Base-by-base conservation (phyloP, 2,797 vertebrate species). In the Xyrichtys novacula region DNA sequence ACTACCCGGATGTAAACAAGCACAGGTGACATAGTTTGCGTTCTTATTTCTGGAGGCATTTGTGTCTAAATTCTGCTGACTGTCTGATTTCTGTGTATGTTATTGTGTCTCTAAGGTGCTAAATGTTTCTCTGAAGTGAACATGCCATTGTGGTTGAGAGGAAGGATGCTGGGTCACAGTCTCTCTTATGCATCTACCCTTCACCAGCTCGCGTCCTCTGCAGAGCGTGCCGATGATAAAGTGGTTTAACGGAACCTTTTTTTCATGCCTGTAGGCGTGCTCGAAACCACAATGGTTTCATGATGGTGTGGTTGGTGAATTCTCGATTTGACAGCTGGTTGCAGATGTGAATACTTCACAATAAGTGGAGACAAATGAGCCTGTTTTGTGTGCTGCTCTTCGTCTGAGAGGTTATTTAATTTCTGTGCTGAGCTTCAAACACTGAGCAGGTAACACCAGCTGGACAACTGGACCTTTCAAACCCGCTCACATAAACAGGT, bases 351-450 rank as follows among this genome's bases (percentile, higher is more conserved):
- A n/a, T n/a, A n/a, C 16, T n/a, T 31, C 15, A 53, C 65, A 53
- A 68, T 76, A 10, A 42, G 58, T 29, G 1, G 38, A 64, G 40
- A 63, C 58, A 38, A 17, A 72, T 28, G 23, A 55, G 48, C 3
- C 10, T n/a, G 17, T 9, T 25, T n/a, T 50, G 5, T 7, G 7
- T 49, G 28, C 29, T 28, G 56, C 6, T 50, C 22, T 17, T 19
- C 55, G 38, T 56, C 50, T 32, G 17, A 1, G 46, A 29, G 46
- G 16, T 29, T 36, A 64, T 70, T 64, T n/a, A 3, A 47, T 69
- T 63, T 68, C 43, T 65, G 28, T 26, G 46, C 22, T 7, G 61
- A 50, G 26, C 23, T n/a, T 65, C 26, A 58, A 61, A 55, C 56
- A 61, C 20, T 36, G 12, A 52, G 31, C 43, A 15, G 43, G 12